Base-by-base conservation (phyloP, 2,113 vertebrate genomes). In the Mirounga angustirostris region DNA sequence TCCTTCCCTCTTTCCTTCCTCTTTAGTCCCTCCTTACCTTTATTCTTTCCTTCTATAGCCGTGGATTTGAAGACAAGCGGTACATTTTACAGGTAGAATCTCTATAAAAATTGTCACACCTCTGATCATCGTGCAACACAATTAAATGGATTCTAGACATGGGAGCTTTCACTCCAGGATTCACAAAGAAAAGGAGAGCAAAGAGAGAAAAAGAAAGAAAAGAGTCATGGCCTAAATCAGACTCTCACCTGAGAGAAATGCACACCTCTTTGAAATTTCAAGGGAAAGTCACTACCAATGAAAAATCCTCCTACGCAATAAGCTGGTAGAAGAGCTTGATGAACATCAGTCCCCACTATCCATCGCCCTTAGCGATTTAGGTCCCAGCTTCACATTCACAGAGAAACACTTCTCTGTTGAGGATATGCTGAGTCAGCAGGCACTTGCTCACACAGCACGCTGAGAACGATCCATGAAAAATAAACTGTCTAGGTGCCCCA, bases 401-500 rank as follows among this genome's bases (percentile, higher is more conserved):
- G 22, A 16, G 81, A 65, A 67, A 82, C 58, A 33, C 36, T 19
- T 56, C 40, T 79, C 6, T 26, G 79, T 24, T 84, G 52, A 11
- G 54, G 16, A 93, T 33, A 78, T 93, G 96, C 93, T 97, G 97
- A 96, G 94, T 94, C 82, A 94, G 89, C 83, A 58, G 71, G 81
- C 50, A 69, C 82, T 92, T 56, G 24, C 26, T 92, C 88, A 28
- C 95, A 52, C 10, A 65, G 71, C 36, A 18, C 28, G 28, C 58
- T 33, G 63, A 96, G 83, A 90, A 13, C 0, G 40, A 85, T 0
- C 13, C 16, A 0, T 46, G 85, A 93, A 82, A 97, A 97, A 95
- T 84, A 28, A 95, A 67, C 84, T 61, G 43, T 18, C 86, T 0
- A 0, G 21, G 46, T 59, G 67, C 30, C 63, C 71, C 83, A 92